Evolutionary conservation across 2,888 invertebrate genomes (phyloP), one percentile per base, ranked within the genome.

Genomic region (Nezara viridula): DNA sequence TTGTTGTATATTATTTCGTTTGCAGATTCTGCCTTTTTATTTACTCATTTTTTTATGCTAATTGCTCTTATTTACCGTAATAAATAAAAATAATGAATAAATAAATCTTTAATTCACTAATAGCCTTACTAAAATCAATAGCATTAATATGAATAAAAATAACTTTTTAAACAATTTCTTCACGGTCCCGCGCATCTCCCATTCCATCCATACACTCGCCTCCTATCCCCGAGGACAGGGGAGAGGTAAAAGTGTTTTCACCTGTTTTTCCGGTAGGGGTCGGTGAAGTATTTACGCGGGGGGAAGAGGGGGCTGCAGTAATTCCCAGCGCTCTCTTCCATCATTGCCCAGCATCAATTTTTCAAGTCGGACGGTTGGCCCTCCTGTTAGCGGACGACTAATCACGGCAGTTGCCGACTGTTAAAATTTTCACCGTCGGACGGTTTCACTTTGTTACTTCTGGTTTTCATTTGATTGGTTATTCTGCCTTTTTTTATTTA

Each of bases 271-370:
- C 66, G 66, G 27, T 14, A 14, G 44, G 44, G 81, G 40, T 12
- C 81, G n/a, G 81, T 81, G 81, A 47, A 81, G 81, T 81, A 81
- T 81, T 81, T 44, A 81, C 81, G 37, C 7, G 32, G 66, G n/a
- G 60, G 81, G n/a, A n/a, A n/a, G n/a, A n/a, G 44, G 44, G 44
- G 44, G 40, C 44, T 81, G 81, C 81, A 81, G 81, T 47, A 81
- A 81, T 81, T 81, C 81, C 81, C 81, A 81, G 0, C 37, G 44
- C 81, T 73, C 81, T 47, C 44, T 21, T 81, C 81, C 81, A 81
- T 81, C 81, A 81, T 81, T 47, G 66, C n/a, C 81, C 81, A 21
- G 24, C 81, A 81, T 81, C 81, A 81, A 81, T 81, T 81, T 81
- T 81, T 81, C 81, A 81, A n/a, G 44, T n/a, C 81, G 37, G 24